These are phyloP conservation scores for Pogona vitticeps DNA, from an alignment of 2,113 vertebrate species.

Conservation along the genomic window DNA sequence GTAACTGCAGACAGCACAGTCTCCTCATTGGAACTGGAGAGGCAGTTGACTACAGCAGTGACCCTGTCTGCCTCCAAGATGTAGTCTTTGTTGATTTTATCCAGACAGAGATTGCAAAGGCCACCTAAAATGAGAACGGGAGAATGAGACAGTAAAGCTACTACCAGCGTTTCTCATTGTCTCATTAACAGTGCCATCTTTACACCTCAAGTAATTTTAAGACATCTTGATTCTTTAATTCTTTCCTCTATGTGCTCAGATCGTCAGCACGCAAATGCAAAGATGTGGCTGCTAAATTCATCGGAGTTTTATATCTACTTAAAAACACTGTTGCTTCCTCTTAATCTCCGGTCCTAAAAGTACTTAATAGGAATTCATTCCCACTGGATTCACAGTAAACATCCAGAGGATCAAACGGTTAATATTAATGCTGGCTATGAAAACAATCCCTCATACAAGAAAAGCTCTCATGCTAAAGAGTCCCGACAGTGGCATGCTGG, in stretches of 20 bases:
- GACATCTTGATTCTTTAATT: neutral
- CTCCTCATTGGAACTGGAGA: slow-evolving; percentile 90
- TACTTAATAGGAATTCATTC: neutral
- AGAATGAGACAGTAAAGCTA: rapidly evolving
- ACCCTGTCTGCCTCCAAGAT: slow-evolving; percentile 84
- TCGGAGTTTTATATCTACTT: neutral
- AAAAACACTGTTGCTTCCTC: neutral
- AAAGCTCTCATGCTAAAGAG: neutral
- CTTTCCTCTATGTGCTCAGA: neutral
- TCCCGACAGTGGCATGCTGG: neutral
- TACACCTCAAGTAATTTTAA: neutral
- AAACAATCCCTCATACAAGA: neutral
- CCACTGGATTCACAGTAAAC: neutral
- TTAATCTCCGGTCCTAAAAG: neutral
- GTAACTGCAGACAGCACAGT: slow-evolving; percentile 91
- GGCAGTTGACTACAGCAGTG: slow-evolving; percentile 82
- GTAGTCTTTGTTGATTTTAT: slow-evolving; percentile 83
- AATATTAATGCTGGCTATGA: neutral
- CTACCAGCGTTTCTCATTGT: neutral
- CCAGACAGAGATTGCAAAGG: slow-evolving; percentile 92
- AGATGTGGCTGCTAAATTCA: neutral
- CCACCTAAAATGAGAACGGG: slow-evolving; percentile 79
- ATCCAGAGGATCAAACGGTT: neutral
- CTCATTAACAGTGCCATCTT: neutral
- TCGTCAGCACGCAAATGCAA: neutral